Evolutionary conservation across 2,797 vertebrate species (phyloP).

Genomic region (Spondyliosoma cantharus): DNA sequence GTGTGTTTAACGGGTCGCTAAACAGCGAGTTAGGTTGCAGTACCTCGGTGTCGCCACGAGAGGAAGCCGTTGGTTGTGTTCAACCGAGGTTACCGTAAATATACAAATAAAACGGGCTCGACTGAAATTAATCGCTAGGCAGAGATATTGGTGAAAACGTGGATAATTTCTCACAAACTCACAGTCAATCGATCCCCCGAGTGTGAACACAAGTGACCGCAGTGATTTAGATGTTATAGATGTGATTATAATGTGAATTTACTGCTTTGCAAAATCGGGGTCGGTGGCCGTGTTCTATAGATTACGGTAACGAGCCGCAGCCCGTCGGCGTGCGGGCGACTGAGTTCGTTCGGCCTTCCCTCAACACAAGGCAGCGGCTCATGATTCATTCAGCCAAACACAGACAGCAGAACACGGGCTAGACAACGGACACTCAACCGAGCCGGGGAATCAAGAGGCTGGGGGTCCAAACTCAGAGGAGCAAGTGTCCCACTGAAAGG

Average conservation of each 20-base stretch:
- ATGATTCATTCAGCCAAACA: conserved; percentile 77
- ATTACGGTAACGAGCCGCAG: conserved; percentile 68
- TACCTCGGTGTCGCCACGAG: neutral
- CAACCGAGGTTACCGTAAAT: conserved; percentile 62
- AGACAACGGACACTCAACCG: conserved; percentile 59
- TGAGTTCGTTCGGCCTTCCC: conserved; percentile 74
- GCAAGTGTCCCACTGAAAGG: conserved; percentile 65
- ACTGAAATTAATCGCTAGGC: neutral
- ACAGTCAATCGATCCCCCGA: neutral
- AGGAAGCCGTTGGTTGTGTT: conserved; percentile 5
- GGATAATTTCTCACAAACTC: neutral
- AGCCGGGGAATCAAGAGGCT: conserved; percentile 66
- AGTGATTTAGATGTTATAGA: rapidly evolving
- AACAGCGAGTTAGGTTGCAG: neutral
- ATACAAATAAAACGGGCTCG: neutral
- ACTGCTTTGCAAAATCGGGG: neutral
- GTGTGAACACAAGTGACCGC: rapidly evolving
- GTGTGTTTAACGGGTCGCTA: neutral
- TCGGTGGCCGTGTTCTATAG: neutral
- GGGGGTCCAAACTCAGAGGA: conserved; percentile 67
- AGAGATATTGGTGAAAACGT: neutral
- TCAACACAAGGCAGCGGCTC: conserved; percentile 69
- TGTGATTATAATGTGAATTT: neutral
- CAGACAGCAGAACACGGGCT: conserved; percentile 36
- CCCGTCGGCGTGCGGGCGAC: conserved; percentile 33